Percentiles rank a stretch among this genome's conserved stretches.
Evolutionary conservation across 2,113 vertebrate species (phyloP).

Genomic region (Paedocypris sp.): DNA sequence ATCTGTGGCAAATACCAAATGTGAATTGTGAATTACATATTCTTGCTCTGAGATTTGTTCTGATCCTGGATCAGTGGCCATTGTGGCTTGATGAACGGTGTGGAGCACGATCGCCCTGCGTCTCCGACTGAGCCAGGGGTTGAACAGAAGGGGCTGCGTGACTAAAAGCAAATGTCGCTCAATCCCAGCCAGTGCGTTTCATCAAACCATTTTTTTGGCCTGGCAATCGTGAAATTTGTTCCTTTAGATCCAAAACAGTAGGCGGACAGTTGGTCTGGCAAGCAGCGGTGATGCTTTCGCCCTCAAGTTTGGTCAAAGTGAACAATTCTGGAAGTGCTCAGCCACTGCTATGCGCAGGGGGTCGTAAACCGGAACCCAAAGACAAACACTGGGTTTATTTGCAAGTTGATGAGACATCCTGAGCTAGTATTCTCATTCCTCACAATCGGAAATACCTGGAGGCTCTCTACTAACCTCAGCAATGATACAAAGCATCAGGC

Average conservation of each 20-base stretch:
- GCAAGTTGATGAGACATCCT: too few relatives aligned
- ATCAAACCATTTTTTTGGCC: constrained; percentile 6
- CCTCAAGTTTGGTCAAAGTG: constrained; percentile 9
- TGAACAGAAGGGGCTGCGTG: constrained; percentile 10
- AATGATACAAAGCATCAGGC: not conserved
- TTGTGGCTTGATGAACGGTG: not conserved
- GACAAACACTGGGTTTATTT: too few relatives aligned
- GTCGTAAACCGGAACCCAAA: too few relatives aligned
- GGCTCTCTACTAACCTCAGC: too few relatives aligned
- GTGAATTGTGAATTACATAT: too few relatives aligned
- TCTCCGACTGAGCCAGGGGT: constrained; percentile 15
- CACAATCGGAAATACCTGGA: too few relatives aligned
- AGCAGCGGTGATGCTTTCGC: not conserved
- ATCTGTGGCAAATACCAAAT: too few relatives aligned
- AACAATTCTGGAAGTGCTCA: not conserved
- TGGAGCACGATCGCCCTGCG: not conserved
- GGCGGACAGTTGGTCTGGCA: constrained; percentile 19
- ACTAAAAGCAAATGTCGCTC: constrained; percentile 13
- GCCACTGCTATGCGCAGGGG: too few relatives aligned
- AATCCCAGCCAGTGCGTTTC: constrained; percentile 11
- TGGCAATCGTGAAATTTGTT: constrained; percentile 12
- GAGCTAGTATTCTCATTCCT: too few relatives aligned
- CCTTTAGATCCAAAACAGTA: constrained; percentile 24
- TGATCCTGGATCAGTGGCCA: not conserved
- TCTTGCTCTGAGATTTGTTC: not conserved